Base-by-base conservation (phyloP, 2,888 invertebrate species). In the Osmoderma eremita region DNA sequence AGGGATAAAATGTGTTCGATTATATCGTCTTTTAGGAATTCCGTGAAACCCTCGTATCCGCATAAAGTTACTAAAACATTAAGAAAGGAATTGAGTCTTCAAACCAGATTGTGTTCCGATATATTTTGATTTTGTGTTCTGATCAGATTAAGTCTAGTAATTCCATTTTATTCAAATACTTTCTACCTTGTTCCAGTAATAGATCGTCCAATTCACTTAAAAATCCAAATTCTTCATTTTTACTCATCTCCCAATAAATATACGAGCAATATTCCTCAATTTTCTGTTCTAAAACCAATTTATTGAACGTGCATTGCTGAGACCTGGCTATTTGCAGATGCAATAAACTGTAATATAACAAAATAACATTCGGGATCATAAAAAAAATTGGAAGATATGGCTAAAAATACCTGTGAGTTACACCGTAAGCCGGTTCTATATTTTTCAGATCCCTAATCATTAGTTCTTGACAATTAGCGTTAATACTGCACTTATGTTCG, bases 31-130 rank as follows among this genome's bases (percentile, higher is more conserved):
- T 74, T 72, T 0, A 82, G 70, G 72, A 85, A 85, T 68, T 85
- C 84, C 0, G 77, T 65, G 68, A 79, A 84, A n/a, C 85, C 85
- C 74, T 84, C 83, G 72, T 82, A 80, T 1, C 84, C 84, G 70
- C 86, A 86, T 3, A 86, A 72, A 24, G 81, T 74, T 65, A 85
- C 85, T 85, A 69, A 54, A 77, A 41, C 6, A 63, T n/a, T 61
- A 30, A 5, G 24, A 24, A 24, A 24, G 24, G 5, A 24, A 24
- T n/a, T n/a, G n/a, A n/a, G n/a, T n/a, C n/a, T n/a, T n/a, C n/a
- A n/a, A n/a, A n/a, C n/a, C n/a, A n/a, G n/a, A n/a, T n/a, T n/a
- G n/a, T n/a, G n/a, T n/a, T n/a, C n/a, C n/a, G n/a, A n/a, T n/a
- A n/a, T n/a, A n/a, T n/a, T n/a, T n/a, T n/a, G n/a, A n/a, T n/a